phyloP scores from a whole-genome alignment of 2,888 invertebrate genomes.

The Napeogenes sylphis region DNA sequence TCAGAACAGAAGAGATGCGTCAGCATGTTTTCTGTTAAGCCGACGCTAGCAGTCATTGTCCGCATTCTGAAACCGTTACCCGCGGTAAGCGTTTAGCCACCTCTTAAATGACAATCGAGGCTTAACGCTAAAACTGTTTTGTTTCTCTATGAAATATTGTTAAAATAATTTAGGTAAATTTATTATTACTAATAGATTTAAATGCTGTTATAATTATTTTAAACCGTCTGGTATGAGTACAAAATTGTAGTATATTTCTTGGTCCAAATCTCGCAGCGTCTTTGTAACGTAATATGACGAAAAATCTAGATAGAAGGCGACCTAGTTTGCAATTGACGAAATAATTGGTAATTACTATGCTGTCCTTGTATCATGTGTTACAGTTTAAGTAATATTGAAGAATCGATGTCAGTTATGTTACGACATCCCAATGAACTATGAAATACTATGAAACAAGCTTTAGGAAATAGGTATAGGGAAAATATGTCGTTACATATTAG shows the following conservation, averaged over 20 bases:
- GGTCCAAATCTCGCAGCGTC: conserved; percentile 33
- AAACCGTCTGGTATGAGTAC: conserved; percentile 18
- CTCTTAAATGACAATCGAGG: conserved; percentile 12
- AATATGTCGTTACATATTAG: too few species aligned
- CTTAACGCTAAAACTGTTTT: not conserved
- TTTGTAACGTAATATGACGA: conserved; percentile 41
- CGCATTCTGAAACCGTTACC: conserved; percentile 58
- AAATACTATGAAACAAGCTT: too few species aligned
- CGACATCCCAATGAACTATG: too few species aligned
- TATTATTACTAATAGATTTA: too few species aligned
- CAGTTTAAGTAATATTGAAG: not conserved
- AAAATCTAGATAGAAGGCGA: conserved; percentile 52
- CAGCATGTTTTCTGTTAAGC: conserved; percentile 57
- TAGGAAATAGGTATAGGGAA: too few species aligned
- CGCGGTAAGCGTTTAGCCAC: conserved; percentile 28
- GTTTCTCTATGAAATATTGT: too few species aligned
- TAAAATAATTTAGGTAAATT: too few species aligned
- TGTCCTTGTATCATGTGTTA: conserved; percentile 3
- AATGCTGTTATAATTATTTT: conserved; percentile 7
- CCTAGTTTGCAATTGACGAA: conserved; percentile 59
- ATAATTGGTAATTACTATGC: conserved; percentile 29
- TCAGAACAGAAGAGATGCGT: conserved; percentile 57
- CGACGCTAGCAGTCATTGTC: conserved; percentile 61
- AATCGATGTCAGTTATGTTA: too few species aligned
- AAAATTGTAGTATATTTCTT: conserved; percentile 33